Conservation (phyloP, 2,797 vertebrate species). For the Linurgus olivaceus region DNA sequence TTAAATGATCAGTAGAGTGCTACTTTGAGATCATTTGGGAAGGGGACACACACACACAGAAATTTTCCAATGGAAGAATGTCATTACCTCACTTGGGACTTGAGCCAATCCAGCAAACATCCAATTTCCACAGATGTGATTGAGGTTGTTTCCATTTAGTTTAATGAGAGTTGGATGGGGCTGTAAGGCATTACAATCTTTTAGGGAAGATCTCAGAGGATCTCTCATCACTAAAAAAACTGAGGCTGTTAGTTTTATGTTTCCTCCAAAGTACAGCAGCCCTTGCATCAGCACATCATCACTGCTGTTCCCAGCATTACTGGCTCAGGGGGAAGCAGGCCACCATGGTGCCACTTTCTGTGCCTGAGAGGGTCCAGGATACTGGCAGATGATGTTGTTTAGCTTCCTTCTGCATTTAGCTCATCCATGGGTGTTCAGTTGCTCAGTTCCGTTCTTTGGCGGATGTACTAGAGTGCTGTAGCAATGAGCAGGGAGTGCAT, state of each 20-base stretch:
- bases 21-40: slow-evolving; percentile 29
- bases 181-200: slow-evolving; percentile 34
- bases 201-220: not conserved
- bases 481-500: not conserved
- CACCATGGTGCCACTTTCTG: not conserved
- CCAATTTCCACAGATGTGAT: slow-evolving; percentile 49
- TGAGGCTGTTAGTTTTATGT: slow-evolving; percentile 25
- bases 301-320: not conserved
- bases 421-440: not conserved
- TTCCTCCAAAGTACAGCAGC: not conserved
- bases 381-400: not conserved
- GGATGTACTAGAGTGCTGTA: not conserved
- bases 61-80: slow-evolving; percentile 49
- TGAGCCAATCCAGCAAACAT: slow-evolving; percentile 55
- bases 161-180: slow-evolving; percentile 53
- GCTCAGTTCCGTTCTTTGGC: not conserved
- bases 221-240: slow-evolving; percentile 7
- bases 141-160: slow-evolving; percentile 63
- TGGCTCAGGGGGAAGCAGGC: not conserved
- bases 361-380: not conserved
- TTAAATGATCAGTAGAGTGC: slow-evolving; percentile 35
- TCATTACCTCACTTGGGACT: slow-evolving; percentile 62
- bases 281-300: not conserved
- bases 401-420: not conserved
- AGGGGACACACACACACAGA: not conserved